These are phyloP conservation scores for Holcopasites calliopsidis DNA, from an alignment of 1,140 invertebrate species.

Conservation along the genomic window DNA sequence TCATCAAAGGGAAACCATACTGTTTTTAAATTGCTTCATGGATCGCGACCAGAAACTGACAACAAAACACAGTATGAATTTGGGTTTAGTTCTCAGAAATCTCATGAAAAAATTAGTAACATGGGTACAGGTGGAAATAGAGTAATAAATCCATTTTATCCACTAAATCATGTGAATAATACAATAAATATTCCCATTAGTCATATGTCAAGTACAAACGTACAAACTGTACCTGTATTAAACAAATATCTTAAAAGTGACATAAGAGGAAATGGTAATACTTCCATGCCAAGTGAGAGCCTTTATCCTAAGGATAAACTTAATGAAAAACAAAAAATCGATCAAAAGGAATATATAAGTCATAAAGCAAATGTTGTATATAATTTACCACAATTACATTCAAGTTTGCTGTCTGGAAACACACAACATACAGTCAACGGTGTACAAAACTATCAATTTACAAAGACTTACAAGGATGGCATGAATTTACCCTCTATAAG, in stretches of 20 bases:
- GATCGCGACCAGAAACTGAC: constrained; percentile 16
- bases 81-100: background rate
- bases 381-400: background rate
- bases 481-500: background rate
- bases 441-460: background rate
- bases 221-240: background rate
- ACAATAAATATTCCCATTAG: background rate
- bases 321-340: background rate
- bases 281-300: background rate
- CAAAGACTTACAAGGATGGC: background rate
- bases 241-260: background rate
- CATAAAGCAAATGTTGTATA: background rate
- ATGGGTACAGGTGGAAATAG: background rate
- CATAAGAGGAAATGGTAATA: background rate
- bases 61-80: background rate
- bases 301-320: background rate
- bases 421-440: background rate
- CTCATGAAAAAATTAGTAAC: background rate
- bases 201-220: background rate
- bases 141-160: background rate
- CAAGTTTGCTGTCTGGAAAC: background rate
- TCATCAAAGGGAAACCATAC: background rate
- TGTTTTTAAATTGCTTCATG: constrained; percentile 51
- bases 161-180: background rate
- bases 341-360: background rate